A percentile compares a stretch with the other conserved stretches of the same genome.
These are phyloP conservation scores for Acronicta aceris DNA, from an alignment of 2,888 invertebrate genomes.

Conservation along the genomic window DNA sequence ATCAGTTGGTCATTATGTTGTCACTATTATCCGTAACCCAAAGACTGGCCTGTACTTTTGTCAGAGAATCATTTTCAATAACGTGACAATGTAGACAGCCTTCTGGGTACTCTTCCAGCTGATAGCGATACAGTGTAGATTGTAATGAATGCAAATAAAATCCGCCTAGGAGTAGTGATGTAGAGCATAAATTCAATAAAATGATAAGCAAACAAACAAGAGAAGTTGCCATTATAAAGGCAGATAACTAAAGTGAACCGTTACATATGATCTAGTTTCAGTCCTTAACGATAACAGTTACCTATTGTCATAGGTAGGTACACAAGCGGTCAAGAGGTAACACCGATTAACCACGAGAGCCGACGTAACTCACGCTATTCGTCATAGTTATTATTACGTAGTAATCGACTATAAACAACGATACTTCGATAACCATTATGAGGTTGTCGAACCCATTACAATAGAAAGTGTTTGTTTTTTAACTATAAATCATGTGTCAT, in stretches of 20 bases:
- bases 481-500: conserved; percentile 20
- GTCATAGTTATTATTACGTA: conserved; percentile 22
- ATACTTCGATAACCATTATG: conserved; percentile 27
- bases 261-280: conserved; percentile 1
- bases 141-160: no score
- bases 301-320: neutral
- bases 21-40: no score
- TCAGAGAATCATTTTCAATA: no score
- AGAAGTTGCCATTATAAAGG: no score
- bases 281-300: conserved; percentile 1
- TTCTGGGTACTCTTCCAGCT: no score
- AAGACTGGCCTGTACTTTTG: no score
- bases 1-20: no score
- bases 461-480: conserved; percentile 40
- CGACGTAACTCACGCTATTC: neutral
- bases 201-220: no score
- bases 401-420: conserved; percentile 19
- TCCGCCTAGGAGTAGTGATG: no score
- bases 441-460: conserved; percentile 29
- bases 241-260: neutral
- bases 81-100: no score
- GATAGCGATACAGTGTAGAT: no score
- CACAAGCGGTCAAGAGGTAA: neutral
- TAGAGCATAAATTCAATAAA: no score
- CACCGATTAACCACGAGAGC: neutral